These are phyloP conservation scores for Phoebastria nigripes DNA, from an alignment of 2,797 vertebrate genomes.

Conservation along the genomic window DNA sequence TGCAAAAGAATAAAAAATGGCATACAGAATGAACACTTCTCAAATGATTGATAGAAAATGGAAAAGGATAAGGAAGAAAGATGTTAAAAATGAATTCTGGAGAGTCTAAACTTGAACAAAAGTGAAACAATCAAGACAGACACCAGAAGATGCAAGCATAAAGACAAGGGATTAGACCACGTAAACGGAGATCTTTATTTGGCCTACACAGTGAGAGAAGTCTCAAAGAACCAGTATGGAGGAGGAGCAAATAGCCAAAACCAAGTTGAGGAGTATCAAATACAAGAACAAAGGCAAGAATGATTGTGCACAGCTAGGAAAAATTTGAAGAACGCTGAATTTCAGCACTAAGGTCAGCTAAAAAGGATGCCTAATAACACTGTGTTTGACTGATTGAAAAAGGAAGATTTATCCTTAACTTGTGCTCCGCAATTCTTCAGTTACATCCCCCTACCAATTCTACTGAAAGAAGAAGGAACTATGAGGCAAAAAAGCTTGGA, in stretches of 20 bases:
- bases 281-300: not conserved
- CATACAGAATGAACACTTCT: not conserved
- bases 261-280: not conserved
- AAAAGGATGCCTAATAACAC: not conserved
- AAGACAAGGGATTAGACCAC: not conserved
- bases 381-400: not conserved
- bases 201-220: not conserved
- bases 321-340: not conserved
- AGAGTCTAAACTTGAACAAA: not conserved
- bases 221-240: not conserved
- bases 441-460: not conserved
- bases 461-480: not conserved
- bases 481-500: not conserved
- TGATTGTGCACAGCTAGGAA: not conserved
- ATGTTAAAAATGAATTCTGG: not conserved
- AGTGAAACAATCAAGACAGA: not conserved
- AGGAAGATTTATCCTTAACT: not conserved
- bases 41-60: not conserved
- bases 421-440: not conserved
- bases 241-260: not conserved
- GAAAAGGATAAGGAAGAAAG: not conserved
- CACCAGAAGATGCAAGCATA: not conserved
- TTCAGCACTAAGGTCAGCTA: not conserved
- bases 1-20: not conserved
- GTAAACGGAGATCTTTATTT: not conserved